Base-by-base conservation (phyloP, 1,140 invertebrate species). In the Acromyrmex echinatior region DNA sequence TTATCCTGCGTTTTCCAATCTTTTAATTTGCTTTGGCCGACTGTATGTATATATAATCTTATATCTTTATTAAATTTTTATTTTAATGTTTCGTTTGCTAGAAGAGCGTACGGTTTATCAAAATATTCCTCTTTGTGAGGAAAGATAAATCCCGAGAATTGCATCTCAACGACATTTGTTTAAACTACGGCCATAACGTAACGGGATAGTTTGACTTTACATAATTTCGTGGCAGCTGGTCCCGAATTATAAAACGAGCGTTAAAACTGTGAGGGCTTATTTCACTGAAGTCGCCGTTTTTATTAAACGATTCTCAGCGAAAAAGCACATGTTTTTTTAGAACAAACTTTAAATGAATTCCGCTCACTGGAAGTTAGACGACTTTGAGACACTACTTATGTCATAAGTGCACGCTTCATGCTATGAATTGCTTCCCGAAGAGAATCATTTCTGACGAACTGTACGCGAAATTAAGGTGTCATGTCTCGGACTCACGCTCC, bases 341-440 rank as follows among this genome's bases (percentile, higher is more conserved):
- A 58, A 56, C 51, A 81, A 81, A 81, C 65, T 81, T 81, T 58
- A 45, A 16, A 81, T 71, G 66, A 60, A 51, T 81, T 73, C 21
- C 66, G 16, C 66, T 71, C 35, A 31, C 39, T 71, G 31, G 25
- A 56, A 80, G 51, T 81, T 81, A n/a, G 16, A 81, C 10, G 51
- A 81, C 65, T 81, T 81, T 58, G 49, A 0, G 51, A 58, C 35
- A 71, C 65, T 70, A 56, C 10, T 81, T 45, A 12, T 73, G 51
- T 73, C 79, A 21, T 58, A 81, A 80, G 21, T 81, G 66, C 66
- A 28, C 16, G 21, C 45, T 68, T 53, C 28, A 45, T 45, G 66
- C 21, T 12, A 71, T 81, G 51, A 81, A 81, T 45, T 51, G 21
- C 25, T 58, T 71, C 31, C 71, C 51, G 18, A 70, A 70, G 39